Conservation (phyloP, 2,888 invertebrate species). For the Amiota mariae region DNA sequence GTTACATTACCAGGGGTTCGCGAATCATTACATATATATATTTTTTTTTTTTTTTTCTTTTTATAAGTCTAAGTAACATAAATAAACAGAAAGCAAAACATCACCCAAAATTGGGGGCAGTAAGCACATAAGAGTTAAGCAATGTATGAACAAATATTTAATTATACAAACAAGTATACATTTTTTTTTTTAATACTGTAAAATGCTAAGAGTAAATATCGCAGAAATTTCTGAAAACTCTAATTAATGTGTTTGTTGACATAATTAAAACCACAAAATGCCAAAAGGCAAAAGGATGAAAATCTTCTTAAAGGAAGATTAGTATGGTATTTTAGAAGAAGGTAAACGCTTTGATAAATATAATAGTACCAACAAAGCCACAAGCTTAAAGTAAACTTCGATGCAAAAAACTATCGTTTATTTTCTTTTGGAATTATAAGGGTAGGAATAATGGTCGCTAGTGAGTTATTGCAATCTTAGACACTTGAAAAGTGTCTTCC, state of each 20-base stretch:
- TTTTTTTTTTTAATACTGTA: too few relatives aligned
- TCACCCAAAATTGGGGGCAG: too few relatives aligned
- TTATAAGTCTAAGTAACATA: too few relatives aligned
- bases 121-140: too few relatives aligned
- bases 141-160: too few relatives aligned
- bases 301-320: too few relatives aligned
- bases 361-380: background rate
- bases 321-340: too few relatives aligned
- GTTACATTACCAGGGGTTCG: too few relatives aligned
- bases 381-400: background rate
- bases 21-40: too few relatives aligned
- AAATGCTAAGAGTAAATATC: slow-evolving; percentile 10
- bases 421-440: background rate
- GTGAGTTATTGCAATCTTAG: slow-evolving; percentile 10
- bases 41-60: too few relatives aligned
- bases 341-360: background rate
- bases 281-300: too few relatives aligned
- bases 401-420: background rate
- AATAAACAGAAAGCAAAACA: too few relatives aligned
- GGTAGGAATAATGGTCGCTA: background rate
- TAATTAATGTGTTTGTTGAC: slow-evolving; percentile 66
- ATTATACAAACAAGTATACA: slow-evolving; percentile 26
- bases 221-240: slow-evolving; percentile 31
- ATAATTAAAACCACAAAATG: slow-evolving; percentile 43
- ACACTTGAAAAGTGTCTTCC: slow-evolving; percentile 14